These are phyloP conservation scores for Zaprionus inermis DNA, from an alignment of 1,140 invertebrate species.

Conservation along the genomic window DNA sequence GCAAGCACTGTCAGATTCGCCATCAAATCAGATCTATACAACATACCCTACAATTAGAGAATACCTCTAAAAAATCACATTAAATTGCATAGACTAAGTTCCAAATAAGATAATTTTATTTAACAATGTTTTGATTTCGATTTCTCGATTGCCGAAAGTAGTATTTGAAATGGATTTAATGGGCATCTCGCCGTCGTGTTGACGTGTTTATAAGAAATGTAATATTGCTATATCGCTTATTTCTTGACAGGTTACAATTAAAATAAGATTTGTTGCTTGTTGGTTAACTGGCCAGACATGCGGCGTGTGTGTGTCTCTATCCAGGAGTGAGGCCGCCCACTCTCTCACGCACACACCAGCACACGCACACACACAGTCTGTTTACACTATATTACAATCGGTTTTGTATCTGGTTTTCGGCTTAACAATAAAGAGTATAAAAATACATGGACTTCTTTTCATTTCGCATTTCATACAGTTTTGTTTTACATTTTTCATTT, in stretches of 20 bases:
- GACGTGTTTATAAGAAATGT: slow-evolving; percentile 12
- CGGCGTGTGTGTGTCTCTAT: background rate
- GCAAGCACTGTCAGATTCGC: background rate
- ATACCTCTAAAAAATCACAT: background rate
- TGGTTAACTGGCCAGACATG: slow-evolving; percentile 17
- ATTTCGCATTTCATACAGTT: slow-evolving; percentile 6
- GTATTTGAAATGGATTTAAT: slow-evolving; percentile 6
- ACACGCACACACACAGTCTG: slow-evolving; percentile 11
- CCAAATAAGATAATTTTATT: slow-evolving; percentile 10
- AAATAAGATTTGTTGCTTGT: slow-evolving; percentile 29
- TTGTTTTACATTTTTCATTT: slow-evolving; percentile 1
- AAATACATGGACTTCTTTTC: slow-evolving; percentile 65
- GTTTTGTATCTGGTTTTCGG: slow-evolving; percentile 41
- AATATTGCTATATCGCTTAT: slow-evolving; percentile 12
- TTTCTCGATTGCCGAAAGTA: slow-evolving; percentile 3
- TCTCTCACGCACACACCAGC: slow-evolving; percentile 7
- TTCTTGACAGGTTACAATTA: slow-evolving; percentile 40
- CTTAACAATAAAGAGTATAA: slow-evolving; percentile 75
- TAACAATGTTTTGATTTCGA: slow-evolving; percentile 2
- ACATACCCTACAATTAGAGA: background rate
- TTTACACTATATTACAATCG: slow-evolving; percentile 19
- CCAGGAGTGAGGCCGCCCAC: slow-evolving; percentile 16
- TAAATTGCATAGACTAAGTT: background rate
- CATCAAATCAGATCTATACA: background rate
- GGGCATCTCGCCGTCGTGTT: slow-evolving; percentile 32